phyloP scores from a whole-genome alignment of 2,888 invertebrate species.

The Neria commutata region DNA sequence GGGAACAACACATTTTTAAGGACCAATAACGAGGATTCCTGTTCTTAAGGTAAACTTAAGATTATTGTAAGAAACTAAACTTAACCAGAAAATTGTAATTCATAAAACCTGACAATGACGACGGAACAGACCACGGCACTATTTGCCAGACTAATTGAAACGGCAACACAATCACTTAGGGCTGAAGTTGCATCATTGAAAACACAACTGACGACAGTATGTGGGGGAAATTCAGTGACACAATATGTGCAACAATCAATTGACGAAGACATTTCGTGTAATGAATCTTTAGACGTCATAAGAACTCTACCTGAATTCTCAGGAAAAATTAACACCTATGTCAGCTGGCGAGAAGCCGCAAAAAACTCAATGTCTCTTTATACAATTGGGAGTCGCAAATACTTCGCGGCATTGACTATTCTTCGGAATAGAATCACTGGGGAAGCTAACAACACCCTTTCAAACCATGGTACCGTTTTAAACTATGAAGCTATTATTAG shows the following conservation, averaged over 20 bases:
- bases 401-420: constrained; percentile 23
- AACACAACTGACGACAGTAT: too few species aligned
- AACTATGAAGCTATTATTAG: constrained; percentile 22
- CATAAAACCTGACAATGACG: too few species aligned
- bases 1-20: too few species aligned
- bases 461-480: constrained; percentile 23
- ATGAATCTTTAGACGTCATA: constrained; percentile 13
- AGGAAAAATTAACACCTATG: constrained; percentile 15
- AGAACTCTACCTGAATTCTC: constrained; percentile 19
- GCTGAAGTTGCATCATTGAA: too few species aligned
- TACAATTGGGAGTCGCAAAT: constrained; percentile 20
- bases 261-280: background rate
- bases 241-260: background rate
- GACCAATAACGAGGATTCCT: too few species aligned
- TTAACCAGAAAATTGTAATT: too few species aligned
- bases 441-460: constrained; percentile 7
- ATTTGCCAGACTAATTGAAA: too few species aligned
- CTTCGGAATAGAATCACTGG: constrained; percentile 11
- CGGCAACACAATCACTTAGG: too few species aligned
- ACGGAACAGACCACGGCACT: too few species aligned
- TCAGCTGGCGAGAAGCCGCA: constrained; percentile 25
- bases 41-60: too few species aligned
- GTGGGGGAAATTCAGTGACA: too few species aligned
- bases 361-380: constrained; percentile 20
- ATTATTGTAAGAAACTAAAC: too few species aligned